Percentiles rank a stretch among this genome's conserved stretches.
phyloP scores from a whole-genome alignment of 2,113 vertebrate species.

The Junco hyemalis region DNA sequence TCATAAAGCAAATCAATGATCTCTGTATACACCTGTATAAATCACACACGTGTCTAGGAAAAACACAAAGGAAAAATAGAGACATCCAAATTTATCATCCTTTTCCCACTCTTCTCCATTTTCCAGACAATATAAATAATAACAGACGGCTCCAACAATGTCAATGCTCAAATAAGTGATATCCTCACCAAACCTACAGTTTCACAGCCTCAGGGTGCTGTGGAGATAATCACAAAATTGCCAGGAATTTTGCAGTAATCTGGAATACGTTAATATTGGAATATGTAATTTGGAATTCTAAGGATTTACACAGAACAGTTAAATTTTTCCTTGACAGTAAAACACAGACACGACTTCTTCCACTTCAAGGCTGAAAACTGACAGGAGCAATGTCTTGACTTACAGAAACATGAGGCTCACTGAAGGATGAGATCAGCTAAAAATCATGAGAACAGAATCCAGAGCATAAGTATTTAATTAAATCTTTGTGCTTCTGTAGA shows the following conservation, averaged over 20 bases:
- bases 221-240: not conserved
- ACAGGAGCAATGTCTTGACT: not conserved
- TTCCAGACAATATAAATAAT: not conserved
- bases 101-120: not conserved
- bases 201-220: not conserved
- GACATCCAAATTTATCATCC: not conserved
- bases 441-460: not conserved
- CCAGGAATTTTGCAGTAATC: not conserved
- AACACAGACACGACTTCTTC: rapidly evolving
- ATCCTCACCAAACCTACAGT: not conserved
- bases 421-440: not conserved
- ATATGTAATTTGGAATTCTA: not conserved
- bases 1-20: not conserved
- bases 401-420: not conserved
- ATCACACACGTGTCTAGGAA: not conserved
- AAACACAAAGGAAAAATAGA: not conserved
- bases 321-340: not conserved
- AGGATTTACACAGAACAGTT: not conserved
- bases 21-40: not conserved
- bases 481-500: not conserved
- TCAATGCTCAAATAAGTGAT: rapidly evolving
- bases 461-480: not conserved
- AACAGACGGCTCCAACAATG: not conserved
- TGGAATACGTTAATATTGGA: not conserved
- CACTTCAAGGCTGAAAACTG: not conserved